Evolutionary conservation across 2,797 vertebrate genomes (phyloP), one percentile per base, ranked within the genome.

Genomic region (Gallinago solitaria): DNA sequence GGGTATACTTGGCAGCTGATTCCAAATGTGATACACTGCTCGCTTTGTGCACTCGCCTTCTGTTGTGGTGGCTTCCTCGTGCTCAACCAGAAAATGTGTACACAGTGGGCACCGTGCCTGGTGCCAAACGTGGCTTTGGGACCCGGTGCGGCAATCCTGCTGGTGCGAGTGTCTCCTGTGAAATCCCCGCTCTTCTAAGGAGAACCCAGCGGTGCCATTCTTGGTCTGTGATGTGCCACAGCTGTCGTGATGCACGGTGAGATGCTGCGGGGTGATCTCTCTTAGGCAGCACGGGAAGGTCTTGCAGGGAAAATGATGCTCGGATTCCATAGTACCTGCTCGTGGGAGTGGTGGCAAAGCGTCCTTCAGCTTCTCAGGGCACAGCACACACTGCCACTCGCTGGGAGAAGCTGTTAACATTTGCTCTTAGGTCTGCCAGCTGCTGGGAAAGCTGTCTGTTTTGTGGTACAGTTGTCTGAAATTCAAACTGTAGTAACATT

Each of bases 71-170:
- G 18, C 56, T 83, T 63, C 63, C 50, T 83, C 1, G 0, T 9
- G 57, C 79, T 70, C 87, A 56, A 27, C 65, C 30, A 2, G 32
- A 13, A n/a, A 35, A 33, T 1, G 5, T 0, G 0, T 27, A 20
- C 6, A 0, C 23, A 11, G 65, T 0, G 48, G 45, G 71, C 73
- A 27, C 35, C 0, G 1, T 25, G 61, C 60, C 75, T 68, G 57
- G 32, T 50, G 45, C 76, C 1, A 8, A 2, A 19, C 1, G 0
- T 12, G 67, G 37, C 2, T 0, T 0, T 20, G 64, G 64, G 75
- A 24, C 68, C 51, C 2, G 1, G 51, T 16, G 4, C 43, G 25
- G 81, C 28, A 15, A 16, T 32, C 30, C 19, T 19, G 39, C 53
- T 30, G 19, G 28, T 67, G 11, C 7, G 11, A 45, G 74, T 17